A percentile compares a stretch with the other conserved stretches of the same genome.
These are phyloP conservation scores for Brachionichthys hirsutus DNA, from an alignment of 2,113 vertebrate species.

Conservation along the genomic window DNA sequence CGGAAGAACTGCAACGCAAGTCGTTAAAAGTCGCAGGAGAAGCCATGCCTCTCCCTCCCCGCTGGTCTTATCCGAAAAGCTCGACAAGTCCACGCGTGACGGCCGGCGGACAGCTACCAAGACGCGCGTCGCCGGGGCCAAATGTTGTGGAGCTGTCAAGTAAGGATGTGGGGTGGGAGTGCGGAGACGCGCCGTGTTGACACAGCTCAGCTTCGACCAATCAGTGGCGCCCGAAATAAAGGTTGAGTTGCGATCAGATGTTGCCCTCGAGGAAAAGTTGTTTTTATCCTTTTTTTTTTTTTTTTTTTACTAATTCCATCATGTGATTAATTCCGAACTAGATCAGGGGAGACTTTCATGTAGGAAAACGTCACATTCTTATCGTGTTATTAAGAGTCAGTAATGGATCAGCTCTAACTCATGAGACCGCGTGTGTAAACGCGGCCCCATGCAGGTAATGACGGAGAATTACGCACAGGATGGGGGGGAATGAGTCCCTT, in stretches of 20 bases:
- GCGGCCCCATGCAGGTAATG: constrained; percentile 57
- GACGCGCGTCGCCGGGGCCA: too few species aligned
- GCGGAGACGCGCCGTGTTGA: constrained; percentile 35
- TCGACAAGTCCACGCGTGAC: not conserved
- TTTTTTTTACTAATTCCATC: not conserved
- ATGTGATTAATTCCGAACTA: not conserved
- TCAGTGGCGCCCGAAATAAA: constrained; percentile 31
- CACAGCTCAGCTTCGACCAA: constrained; percentile 54
- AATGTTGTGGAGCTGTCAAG: constrained; percentile 54
- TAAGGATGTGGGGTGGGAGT: constrained; percentile 35
- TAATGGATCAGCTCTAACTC: constrained; percentile 59
- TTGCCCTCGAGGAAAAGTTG: constrained; percentile 38
- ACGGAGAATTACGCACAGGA: constrained; percentile 43
- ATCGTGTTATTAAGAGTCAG: constrained; percentile 53
- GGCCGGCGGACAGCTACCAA: too few species aligned
- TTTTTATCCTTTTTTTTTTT: too few species aligned
- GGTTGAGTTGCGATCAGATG: constrained; percentile 26
- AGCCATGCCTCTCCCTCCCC: constrained; percentile 81
- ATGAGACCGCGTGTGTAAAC: constrained; percentile 65
- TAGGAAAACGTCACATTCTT: constrained; percentile 26
- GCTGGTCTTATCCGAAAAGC: too few species aligned
- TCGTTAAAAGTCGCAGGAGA: constrained; percentile 80
- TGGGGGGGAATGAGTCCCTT: constrained; percentile 52
- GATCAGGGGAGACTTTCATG: not conserved
- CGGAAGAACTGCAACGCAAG: constrained; percentile 76